Conservation (phyloP, 2,888 invertebrate species). For the Drosophila multiciliata region DNA sequence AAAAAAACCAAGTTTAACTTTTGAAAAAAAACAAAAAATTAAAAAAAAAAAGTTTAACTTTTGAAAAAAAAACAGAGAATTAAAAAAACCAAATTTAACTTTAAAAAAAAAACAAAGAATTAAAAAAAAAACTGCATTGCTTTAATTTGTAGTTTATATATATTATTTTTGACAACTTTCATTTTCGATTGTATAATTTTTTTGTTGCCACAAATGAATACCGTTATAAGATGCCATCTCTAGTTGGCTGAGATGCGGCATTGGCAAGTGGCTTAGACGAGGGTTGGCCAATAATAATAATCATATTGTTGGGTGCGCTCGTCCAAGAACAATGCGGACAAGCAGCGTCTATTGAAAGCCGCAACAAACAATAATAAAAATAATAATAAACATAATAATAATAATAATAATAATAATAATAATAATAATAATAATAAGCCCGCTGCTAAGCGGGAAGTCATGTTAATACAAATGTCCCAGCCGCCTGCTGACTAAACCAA, state of each 20-base stretch:
- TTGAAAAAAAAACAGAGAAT: too few relatives aligned
- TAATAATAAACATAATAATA: slow-evolving; percentile 71
- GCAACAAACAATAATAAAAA: slow-evolving; percentile 71
- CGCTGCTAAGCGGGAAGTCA: slow-evolving; percentile 67
- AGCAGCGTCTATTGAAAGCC: slow-evolving; percentile 53
- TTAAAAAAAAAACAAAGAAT: background rate
- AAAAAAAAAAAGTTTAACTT: too few relatives aligned
- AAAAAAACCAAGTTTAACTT: too few relatives aligned
- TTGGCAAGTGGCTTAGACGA: slow-evolving; percentile 62
- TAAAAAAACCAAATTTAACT: background rate
- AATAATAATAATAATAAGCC: slow-evolving; percentile 66
- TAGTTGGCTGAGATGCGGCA: slow-evolving; percentile 16
- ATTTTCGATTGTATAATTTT: background rate
- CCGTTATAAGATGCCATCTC: slow-evolving; percentile 10
- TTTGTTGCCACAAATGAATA: background rate
- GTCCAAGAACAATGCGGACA: slow-evolving; percentile 59
- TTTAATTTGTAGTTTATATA: background rate
- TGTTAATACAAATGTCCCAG: slow-evolving; percentile 76
- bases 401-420: slow-evolving; percentile 71
- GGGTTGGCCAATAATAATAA: slow-evolving; percentile 72
- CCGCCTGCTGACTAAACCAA: slow-evolving; percentile 77
- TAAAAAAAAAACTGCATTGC: background rate
- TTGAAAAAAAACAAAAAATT: too few relatives aligned
- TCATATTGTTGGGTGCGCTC: slow-evolving; percentile 72
- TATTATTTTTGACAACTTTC: background rate